These are phyloP conservation scores for Siderastrea radians DNA, from an alignment of 92 coral and sea anemone genomes.

Conservation along the genomic window DNA sequence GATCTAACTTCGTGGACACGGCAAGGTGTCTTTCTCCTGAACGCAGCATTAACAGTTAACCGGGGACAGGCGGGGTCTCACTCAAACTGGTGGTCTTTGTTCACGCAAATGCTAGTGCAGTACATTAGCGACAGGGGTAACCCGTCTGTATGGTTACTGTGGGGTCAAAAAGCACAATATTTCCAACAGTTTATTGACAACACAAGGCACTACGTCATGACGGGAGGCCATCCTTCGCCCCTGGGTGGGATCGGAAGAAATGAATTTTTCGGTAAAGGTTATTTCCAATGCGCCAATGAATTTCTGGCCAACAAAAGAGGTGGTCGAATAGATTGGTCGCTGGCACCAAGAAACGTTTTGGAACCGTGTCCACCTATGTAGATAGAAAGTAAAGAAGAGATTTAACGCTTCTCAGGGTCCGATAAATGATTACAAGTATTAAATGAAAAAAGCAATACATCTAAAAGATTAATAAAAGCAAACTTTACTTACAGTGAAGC, in stretches of 20 bases:
- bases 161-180: not conserved
- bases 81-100: not conserved
- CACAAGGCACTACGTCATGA: not conserved
- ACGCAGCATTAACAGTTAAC: not conserved
- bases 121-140: not conserved
- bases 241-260: not conserved
- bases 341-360: not conserved
- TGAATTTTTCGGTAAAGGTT: not conserved
- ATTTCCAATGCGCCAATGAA: not conserved
- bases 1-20: not conserved
- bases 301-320: not conserved
- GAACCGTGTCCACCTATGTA: not conserved
- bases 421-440: no score
- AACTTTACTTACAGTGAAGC: no score
- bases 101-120: not conserved
- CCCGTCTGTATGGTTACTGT: not conserved
- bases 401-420: no score
- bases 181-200: not conserved
- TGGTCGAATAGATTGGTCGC: not conserved
- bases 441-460: no score
- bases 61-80: not conserved
- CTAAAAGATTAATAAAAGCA: no score
- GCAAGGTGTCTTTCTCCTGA: not conserved
- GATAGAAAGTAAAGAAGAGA: no score
- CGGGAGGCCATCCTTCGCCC: conserved; percentile 9